Percentiles rank a stretch among this genome's conserved stretches.
Evolutionary conservation across 2,888 invertebrate species (phyloP).

Genomic region (Arge pagana): DNA sequence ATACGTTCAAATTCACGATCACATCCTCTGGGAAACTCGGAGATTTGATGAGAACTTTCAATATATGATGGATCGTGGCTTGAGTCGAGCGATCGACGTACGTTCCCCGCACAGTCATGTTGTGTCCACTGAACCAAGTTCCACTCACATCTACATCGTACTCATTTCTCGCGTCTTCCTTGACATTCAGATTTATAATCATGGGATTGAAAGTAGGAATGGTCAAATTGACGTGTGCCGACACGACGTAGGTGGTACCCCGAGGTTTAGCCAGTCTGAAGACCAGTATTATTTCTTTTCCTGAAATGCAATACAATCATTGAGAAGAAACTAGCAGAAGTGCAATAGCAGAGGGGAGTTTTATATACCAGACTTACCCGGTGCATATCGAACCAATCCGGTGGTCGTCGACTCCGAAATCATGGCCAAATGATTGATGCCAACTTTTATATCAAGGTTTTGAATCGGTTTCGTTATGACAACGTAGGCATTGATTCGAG

Average conservation of each 20-base stretch:
- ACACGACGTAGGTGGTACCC: slow-evolving; percentile 69
- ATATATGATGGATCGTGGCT: slow-evolving; percentile 66
- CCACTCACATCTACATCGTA: slow-evolving; percentile 75
- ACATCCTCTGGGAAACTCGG: slow-evolving; percentile 72
- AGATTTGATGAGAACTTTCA: slow-evolving; percentile 74
- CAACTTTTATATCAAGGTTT: slow-evolving; percentile 68
- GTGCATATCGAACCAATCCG: slow-evolving; percentile 63
- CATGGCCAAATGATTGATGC: slow-evolving; percentile 61
- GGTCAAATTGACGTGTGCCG: slow-evolving; percentile 74
- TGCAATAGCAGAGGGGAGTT: no score
- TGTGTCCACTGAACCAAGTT: slow-evolving; percentile 81
- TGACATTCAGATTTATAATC: slow-evolving; percentile 67
- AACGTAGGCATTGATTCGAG: slow-evolving; percentile 67
- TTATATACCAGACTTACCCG: slow-evolving; percentile 49
- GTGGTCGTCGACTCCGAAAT: slow-evolving; percentile 63
- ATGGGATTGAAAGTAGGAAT: slow-evolving; percentile 77
- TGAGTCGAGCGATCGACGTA: slow-evolving; percentile 77
- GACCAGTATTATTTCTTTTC: slow-evolving; percentile 63
- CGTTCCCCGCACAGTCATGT: slow-evolving; percentile 70
- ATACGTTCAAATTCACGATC: slow-evolving; percentile 68
- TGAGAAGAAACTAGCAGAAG: neutral
- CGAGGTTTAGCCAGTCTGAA: slow-evolving; percentile 69
- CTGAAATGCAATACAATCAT: slow-evolving; percentile 34
- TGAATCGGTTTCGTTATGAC: slow-evolving; percentile 69
- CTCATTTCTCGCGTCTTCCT: slow-evolving; percentile 70